These are phyloP conservation scores for Pteria penguin DNA, from an alignment of 2,888 invertebrate genomes.

Conservation along the genomic window DNA sequence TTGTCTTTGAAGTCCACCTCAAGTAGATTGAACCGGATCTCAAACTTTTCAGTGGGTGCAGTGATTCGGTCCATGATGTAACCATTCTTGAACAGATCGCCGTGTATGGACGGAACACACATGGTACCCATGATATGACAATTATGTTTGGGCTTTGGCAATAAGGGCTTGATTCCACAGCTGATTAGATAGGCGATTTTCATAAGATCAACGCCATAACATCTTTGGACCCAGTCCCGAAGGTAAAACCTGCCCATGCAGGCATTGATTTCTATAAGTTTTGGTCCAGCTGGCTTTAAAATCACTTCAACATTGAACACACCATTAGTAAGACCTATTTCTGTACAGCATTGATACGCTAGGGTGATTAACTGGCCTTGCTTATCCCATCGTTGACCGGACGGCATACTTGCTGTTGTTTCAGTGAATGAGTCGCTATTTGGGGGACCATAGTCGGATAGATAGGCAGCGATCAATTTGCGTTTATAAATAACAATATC, in stretches of 20 bases:
- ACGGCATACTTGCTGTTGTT: conserved; percentile 62
- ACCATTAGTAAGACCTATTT: conserved; percentile 58
- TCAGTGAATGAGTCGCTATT: conserved; percentile 55
- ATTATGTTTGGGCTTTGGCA: conserved; percentile 33
- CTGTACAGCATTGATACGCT: conserved; percentile 60
- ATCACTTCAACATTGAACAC: conserved; percentile 64
- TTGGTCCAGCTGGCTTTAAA: conserved; percentile 63
- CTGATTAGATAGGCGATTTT: conserved; percentile 43
- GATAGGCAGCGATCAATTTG: conserved; percentile 60
- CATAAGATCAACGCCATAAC: conserved; percentile 37
- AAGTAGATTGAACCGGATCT: conserved; percentile 28
- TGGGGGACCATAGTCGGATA: conserved; percentile 68
- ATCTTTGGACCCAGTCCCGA: conserved; percentile 56
- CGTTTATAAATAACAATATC: conserved; percentile 62
- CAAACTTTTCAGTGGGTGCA: not conserved
- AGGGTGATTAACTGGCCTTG: conserved; percentile 51
- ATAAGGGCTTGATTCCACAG: conserved; percentile 46
- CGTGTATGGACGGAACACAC: conserved; percentile 54
- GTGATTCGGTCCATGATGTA: not conserved
- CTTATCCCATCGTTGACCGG: conserved; percentile 48
- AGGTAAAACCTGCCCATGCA: conserved; percentile 64
- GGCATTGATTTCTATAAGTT: conserved; percentile 64
- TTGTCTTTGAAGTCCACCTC: conserved; percentile 23
- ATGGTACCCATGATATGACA: conserved; percentile 52
- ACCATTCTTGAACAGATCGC: conserved; percentile 23